Conservation (phyloP, 2,797 vertebrate species). For the Harpagifer antarcticus region DNA sequence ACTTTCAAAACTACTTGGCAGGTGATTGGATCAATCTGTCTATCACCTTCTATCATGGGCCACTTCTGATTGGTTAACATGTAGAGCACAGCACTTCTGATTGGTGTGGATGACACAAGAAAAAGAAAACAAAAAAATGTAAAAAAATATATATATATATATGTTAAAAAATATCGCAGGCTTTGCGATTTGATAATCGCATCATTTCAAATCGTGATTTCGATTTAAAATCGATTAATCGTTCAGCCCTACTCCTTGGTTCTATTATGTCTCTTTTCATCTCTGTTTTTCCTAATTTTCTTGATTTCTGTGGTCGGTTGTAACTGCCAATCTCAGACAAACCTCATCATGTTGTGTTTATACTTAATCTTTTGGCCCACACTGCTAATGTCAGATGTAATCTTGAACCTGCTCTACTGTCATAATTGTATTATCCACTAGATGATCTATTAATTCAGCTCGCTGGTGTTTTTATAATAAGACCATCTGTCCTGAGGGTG, state of each 20-base stretch:
- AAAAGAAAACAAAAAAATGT: too few species aligned
- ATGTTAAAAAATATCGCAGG: too few species aligned
- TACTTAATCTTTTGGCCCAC: background rate
- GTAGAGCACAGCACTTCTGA: too few species aligned
- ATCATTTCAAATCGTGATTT: too few species aligned
- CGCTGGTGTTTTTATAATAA: slow-evolving; percentile 28
- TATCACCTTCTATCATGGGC: too few species aligned
- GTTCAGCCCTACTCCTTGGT: background rate
- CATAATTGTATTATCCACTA: background rate
- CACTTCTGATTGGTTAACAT: too few species aligned
- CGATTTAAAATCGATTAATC: too few species aligned
- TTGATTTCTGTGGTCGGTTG: background rate
- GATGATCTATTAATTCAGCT: slow-evolving; percentile 15
- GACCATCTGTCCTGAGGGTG: slow-evolving; percentile 20
- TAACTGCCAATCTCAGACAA: background rate
- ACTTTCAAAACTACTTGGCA: too few species aligned
- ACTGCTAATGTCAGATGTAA: slow-evolving; percentile 1
- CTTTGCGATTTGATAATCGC: too few species aligned
- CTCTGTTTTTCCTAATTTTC: background rate
- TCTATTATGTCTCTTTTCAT: background rate
- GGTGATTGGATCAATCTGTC: too few species aligned
- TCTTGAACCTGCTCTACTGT: background rate
- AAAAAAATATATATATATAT: too few species aligned
- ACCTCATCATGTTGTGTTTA: background rate
- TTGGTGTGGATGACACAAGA: too few species aligned